phyloP scores from a whole-genome alignment of 2,797 vertebrate genomes.

The Hemitrygon akajei region DNA sequence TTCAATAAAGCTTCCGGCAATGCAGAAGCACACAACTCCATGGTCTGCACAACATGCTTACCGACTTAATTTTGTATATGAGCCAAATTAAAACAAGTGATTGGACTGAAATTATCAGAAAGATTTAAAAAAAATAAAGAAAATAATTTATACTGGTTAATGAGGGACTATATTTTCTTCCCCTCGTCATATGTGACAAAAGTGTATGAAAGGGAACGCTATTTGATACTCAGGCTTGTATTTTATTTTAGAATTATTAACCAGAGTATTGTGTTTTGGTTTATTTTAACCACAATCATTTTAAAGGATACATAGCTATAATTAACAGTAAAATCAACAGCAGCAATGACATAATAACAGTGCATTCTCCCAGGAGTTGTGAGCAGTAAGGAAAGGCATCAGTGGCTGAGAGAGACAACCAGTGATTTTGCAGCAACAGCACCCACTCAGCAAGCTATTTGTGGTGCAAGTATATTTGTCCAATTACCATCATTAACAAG shows the following conservation, averaged over 20 bases:
- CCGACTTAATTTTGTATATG: not conserved
- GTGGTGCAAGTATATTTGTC: conserved; percentile 74
- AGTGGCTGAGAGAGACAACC: conserved; percentile 56
- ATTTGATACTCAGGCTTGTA: not conserved
- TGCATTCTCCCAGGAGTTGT: conserved; percentile 57
- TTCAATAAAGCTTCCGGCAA: conserved; percentile 47
- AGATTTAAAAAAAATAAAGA: not conserved
- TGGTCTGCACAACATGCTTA: conserved; percentile 44
- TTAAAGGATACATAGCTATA: conserved; percentile 40
- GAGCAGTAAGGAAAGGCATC: conserved; percentile 55
- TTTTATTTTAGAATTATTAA: not conserved
- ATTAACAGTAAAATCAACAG: not conserved
- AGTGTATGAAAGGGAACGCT: not conserved
- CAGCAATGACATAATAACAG: not conserved
- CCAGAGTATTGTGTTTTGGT: not conserved
- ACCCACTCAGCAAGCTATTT: conserved; percentile 68
- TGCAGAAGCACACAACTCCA: conserved; percentile 49
- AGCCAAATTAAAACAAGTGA: not conserved
- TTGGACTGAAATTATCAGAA: not conserved
- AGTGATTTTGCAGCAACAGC: conserved; percentile 53
- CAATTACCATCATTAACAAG: conserved; percentile 85
- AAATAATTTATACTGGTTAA: not conserved
- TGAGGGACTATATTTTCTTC: not conserved
- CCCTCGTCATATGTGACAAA: not conserved
- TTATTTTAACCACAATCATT: conserved; percentile 45